Evolutionary conservation across 2,888 invertebrate species (phyloP), one percentile per base, ranked within the genome.

Genomic region (Nomada ruficornis): DNA sequence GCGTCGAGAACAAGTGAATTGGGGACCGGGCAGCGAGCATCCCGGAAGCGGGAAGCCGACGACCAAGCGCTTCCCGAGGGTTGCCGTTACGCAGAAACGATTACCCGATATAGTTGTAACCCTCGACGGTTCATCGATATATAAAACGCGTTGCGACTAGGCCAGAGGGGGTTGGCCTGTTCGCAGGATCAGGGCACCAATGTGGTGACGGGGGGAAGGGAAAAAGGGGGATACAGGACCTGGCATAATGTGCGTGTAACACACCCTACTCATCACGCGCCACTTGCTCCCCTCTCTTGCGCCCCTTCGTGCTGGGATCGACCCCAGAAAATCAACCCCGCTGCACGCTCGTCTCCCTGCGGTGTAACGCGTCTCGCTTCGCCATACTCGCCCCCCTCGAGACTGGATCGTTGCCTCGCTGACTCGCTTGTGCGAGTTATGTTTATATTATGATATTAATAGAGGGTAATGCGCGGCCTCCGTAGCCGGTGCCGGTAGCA

Each of bases 371-470:
- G 70, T 77, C 77, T 75, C 80, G 59, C 73, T 83, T 76, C 74
- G 64, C 74, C 83, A 75, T 60, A 64, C 63, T 47, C 59, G 36
- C 79, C 50, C 57, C 78, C 77, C 75, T 23, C 29, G 52, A 15
- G 47, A 15, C 71, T 71, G 63, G 77, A 72, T 84, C 64, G 82
- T 77, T 83, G 80, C 84, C 84, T 81, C 83, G 82, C 84, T 86
- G 89, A 85, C 90, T 88, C 77, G 83, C 84, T 80, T 86, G 82
- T 82, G 81, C 88, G 84, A 92, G 91, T 93, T 93, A 93, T 93
- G 92, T 93, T 93, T 92, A 93, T 92, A 92, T 93, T 93, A 93
- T 91, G 93, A 93, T 93, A 93, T 93, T 93, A 93, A 93, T 93
- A 92, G 92, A 91, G 91, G 91, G 90, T 90, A 89, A 91, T 91